Evolutionary conservation across 2,888 invertebrate species (phyloP), one percentile per base, ranked within the genome.

Genomic region (Caenorhabditis angaria): DNA sequence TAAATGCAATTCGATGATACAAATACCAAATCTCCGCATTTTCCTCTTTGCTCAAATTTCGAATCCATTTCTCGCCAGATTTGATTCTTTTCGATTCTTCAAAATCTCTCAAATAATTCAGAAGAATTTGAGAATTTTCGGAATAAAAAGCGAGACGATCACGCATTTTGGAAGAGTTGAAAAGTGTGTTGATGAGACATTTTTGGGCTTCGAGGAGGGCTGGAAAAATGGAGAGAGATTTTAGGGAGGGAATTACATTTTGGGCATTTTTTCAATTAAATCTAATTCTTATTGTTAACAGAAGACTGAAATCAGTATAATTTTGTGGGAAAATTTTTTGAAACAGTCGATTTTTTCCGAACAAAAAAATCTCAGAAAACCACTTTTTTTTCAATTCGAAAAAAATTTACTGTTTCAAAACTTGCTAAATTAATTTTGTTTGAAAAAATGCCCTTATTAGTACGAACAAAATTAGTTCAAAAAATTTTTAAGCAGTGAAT

Each of bases 211-310:
- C 24, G 22, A 50, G n/a, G 6, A 6, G 25, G 12, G n/a, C 28
- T 32, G 24, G 20, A 55, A 53, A 24, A 53, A 2, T 10, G 27
- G 20, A 3, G 22, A 28, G 10, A 5, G 97, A 41, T 41, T 12
- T 41, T 41, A 99, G 10, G 10, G 10, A 14, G 18, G 41, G 18
- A 41, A 12, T n/a, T n/a, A n/a, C n/a, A n/a, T n/a, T n/a, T n/a
- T n/a, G n/a, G n/a, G n/a, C n/a, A n/a, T n/a, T n/a, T n/a, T n/a
- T n/a, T n/a, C n/a, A n/a, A n/a, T n/a, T n/a, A n/a, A n/a, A n/a
- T n/a, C n/a, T n/a, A n/a, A n/a, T n/a, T n/a, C n/a, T n/a, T n/a
- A n/a, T n/a, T n/a, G n/a, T n/a, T n/a, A n/a, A n/a, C n/a, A n/a
- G n/a, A n/a, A n/a, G n/a, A n/a, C n/a, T n/a, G n/a, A n/a, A n/a